phyloP scores from a whole-genome alignment of 1,140 invertebrate genomes.

The Asobara japonica region DNA sequence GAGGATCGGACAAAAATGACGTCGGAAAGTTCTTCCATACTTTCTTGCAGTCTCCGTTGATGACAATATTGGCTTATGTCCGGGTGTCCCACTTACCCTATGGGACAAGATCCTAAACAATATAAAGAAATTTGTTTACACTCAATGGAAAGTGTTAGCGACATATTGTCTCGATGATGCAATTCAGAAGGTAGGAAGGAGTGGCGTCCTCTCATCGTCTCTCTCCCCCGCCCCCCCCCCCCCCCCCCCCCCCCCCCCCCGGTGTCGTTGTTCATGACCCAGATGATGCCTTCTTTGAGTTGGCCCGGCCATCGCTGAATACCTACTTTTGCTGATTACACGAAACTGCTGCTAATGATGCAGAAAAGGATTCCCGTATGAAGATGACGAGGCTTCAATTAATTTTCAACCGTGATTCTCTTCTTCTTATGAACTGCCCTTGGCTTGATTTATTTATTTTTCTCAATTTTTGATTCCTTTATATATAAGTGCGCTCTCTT shows the following conservation, averaged over 20 bases:
- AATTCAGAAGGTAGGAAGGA: conserved; percentile 5
- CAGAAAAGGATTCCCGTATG: background rate
- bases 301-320: background rate
- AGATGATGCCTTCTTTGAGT: conserved; percentile 18
- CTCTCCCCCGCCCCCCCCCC: too few relatives aligned
- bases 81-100: background rate
- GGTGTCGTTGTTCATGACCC: conserved; percentile 12
- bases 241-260: too few relatives aligned
- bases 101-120: background rate
- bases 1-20: too few relatives aligned
- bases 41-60: too few relatives aligned
- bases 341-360: conserved; percentile 25
- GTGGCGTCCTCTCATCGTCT: background rate
- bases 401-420: background rate
- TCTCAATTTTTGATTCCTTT: background rate
- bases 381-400: conserved; percentile 14
- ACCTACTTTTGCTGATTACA: conserved; percentile 20
- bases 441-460: background rate
- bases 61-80: too few relatives aligned
- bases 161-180: conserved; percentile 3
- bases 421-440: background rate
- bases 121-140: background rate
- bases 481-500: background rate
- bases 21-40: too few relatives aligned
- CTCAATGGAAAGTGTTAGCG: background rate